phyloP scores from a whole-genome alignment of 2,888 invertebrate genomes.

The Callyntrura sp. region DNA sequence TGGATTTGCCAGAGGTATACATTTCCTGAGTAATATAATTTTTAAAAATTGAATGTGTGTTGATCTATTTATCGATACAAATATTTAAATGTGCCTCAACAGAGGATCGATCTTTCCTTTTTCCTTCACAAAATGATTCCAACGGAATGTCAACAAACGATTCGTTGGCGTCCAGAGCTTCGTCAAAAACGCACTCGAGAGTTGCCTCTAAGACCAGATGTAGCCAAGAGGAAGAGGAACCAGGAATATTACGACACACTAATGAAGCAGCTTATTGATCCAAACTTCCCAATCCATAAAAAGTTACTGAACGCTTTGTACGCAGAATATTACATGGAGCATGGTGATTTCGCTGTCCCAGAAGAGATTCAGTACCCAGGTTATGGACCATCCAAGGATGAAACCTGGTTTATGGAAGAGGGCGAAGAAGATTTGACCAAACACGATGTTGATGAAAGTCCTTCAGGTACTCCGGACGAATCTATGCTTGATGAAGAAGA shows the following conservation, averaged over 20 bases:
- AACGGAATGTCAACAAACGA: slow-evolving; percentile 73
- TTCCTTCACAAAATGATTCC: slow-evolving; percentile 75
- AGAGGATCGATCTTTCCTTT: slow-evolving; percentile 71
- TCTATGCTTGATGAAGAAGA: slow-evolving; percentile 47
- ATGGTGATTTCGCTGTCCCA: slow-evolving; percentile 73
- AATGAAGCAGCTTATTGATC: slow-evolving; percentile 71
- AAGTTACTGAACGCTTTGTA: slow-evolving; percentile 73
- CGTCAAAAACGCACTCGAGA: slow-evolving; percentile 48
- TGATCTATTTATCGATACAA: too few species aligned
- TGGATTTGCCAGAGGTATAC: slow-evolving; percentile 60
- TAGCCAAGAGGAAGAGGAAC: slow-evolving; percentile 28
- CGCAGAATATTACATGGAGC: slow-evolving; percentile 76
- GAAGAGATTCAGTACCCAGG: slow-evolving; percentile 68
- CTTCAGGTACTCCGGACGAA: background rate
- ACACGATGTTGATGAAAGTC: slow-evolving; percentile 45
- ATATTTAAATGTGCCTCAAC: background rate
- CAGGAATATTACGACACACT: slow-evolving; percentile 55
- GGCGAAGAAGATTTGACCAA: slow-evolving; percentile 46
- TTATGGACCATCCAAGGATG: slow-evolving; percentile 44
- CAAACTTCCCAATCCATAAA: slow-evolving; percentile 66
- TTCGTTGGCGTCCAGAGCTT: slow-evolving; percentile 64
- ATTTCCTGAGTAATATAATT: background rate
- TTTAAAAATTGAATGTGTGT: too few species aligned
- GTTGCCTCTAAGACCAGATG: slow-evolving; percentile 22
- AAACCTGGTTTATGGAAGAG: slow-evolving; percentile 61